Evolutionary conservation across 2,797 vertebrate genomes (phyloP).

Genomic region (Alectoris magna): DNA sequence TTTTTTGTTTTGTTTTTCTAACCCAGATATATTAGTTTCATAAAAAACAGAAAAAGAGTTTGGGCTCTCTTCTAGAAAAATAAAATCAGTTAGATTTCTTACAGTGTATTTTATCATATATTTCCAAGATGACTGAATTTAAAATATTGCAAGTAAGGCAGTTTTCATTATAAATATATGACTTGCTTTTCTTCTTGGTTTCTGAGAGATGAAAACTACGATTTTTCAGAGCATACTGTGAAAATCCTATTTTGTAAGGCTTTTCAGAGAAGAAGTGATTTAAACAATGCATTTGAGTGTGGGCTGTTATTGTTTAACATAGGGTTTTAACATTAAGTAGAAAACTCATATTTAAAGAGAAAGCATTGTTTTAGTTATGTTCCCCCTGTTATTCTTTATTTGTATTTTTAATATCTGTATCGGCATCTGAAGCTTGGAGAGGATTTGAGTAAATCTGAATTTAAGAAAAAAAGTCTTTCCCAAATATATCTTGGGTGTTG

Average conservation of each 20-base stretch:
- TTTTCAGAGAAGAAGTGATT: not conserved
- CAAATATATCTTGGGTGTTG: not conserved
- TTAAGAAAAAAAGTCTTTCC: not conserved
- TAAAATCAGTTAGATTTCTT: not conserved
- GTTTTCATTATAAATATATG: not conserved
- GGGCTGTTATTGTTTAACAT: not conserved
- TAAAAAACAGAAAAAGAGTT: not conserved
- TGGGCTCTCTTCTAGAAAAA: not conserved
- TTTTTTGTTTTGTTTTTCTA: not conserved
- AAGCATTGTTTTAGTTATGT: not conserved
- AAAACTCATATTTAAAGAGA: not conserved
- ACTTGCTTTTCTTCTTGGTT: not conserved
- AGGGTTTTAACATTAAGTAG: not conserved
- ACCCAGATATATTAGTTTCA: not conserved
- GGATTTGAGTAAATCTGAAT: not conserved
- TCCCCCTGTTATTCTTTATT: not conserved
- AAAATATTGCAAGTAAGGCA: not conserved
- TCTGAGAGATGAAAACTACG: not conserved
- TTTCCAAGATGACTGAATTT: accelerated
- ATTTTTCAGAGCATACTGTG: slow-evolving; percentile 34
- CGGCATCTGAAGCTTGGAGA: not conserved
- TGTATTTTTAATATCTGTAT: not conserved
- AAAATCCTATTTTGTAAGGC: slow-evolving; percentile 25
- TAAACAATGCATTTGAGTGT: not conserved
- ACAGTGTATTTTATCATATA: not conserved